Percentiles rank a stretch among this genome's conserved stretches.
Conservation (phyloP, 2,113 vertebrate genomes). For the Aplodontia rufa region DNA sequence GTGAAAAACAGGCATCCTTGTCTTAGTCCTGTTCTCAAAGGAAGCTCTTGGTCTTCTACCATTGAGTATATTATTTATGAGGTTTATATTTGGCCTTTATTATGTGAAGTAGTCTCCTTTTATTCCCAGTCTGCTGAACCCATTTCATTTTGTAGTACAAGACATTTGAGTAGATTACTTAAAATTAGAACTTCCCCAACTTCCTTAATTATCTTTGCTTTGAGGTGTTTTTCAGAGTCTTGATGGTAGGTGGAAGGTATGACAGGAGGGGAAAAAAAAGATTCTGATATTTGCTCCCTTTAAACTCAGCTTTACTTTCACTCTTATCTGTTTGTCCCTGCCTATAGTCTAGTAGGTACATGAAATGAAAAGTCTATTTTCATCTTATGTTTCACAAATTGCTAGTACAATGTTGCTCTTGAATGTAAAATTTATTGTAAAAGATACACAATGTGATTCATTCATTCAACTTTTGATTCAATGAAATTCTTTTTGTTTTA, state of each 20-base stretch:
- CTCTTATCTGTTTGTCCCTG: not conserved
- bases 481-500: not conserved
- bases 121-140: not conserved
- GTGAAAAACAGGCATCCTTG: not conserved
- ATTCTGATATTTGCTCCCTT: not conserved
- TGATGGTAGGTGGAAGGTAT: not conserved
- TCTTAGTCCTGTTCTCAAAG: not conserved
- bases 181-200: not conserved
- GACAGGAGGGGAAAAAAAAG: not conserved
- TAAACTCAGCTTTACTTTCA: not conserved
- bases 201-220: slow-evolving; percentile 24
- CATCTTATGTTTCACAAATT: not conserved
- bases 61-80: not conserved
- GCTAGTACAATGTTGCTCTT: not conserved
- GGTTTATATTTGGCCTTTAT: not conserved
- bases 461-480: not conserved
- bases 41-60: not conserved
- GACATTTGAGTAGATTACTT: not conserved
- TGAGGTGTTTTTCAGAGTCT: not conserved
- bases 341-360: not conserved
- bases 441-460: not conserved
- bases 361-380: not conserved
- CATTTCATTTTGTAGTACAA: not conserved
- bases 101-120: not conserved
- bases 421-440: not conserved